Conservation (phyloP, 2,888 invertebrate species). For the Apamea anceps region DNA sequence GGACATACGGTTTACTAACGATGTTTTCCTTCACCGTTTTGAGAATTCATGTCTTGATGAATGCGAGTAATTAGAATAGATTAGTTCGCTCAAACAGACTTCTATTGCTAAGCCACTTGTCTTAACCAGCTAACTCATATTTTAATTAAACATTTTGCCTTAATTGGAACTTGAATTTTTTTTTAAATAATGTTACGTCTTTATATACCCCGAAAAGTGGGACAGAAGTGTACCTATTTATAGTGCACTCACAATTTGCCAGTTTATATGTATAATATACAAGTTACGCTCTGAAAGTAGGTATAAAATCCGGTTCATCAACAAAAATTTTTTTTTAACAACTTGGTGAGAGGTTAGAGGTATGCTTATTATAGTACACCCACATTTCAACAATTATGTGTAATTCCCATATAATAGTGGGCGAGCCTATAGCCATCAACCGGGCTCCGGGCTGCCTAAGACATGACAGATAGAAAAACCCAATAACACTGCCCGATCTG, state of each 20-base stretch:
- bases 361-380: neutral
- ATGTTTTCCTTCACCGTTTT: neutral
- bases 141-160: neutral
- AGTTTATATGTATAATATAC: neutral
- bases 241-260: neutral
- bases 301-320: too few relatives aligned
- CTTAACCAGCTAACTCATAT: neutral
- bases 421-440: neutral
- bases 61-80: constrained; percentile 10
- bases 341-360: too few relatives aligned
- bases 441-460: neutral
- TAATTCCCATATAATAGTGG: neutral
- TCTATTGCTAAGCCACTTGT: neutral
- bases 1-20: neutral
- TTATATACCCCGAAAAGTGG: neutral
- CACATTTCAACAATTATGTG: neutral
- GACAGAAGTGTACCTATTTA: neutral
- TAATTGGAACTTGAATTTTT: neutral
- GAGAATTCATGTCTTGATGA: constrained; percentile 23
- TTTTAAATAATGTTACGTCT: neutral
- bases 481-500: neutral
- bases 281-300: too few relatives aligned
- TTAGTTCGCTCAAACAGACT: neutral
- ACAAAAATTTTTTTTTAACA: too few relatives aligned
- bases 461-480: neutral